Conservation (phyloP, 92 coral and sea anemone species). For the Porites lobata region DNA sequence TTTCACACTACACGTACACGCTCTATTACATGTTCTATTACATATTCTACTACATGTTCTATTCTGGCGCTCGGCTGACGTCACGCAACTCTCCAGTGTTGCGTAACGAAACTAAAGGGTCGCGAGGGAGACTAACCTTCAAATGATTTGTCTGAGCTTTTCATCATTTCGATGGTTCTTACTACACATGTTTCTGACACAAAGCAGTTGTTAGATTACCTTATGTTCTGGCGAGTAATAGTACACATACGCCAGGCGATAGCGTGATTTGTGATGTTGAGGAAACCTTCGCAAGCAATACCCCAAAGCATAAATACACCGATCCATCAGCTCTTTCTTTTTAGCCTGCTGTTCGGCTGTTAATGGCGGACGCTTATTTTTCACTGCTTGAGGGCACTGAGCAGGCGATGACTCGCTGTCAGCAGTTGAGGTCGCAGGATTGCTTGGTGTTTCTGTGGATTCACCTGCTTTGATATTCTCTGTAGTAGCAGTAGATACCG, state of each 20-base stretch:
- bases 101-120: no score
- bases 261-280: slow-evolving; percentile 98
- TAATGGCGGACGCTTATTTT: slow-evolving; percentile 40
- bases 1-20: not conserved
- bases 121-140: no score
- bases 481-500: slow-evolving; percentile 1
- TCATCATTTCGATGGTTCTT: no score
- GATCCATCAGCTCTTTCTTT: slow-evolving; percentile 81
- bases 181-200: not conserved
- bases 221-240: slow-evolving; percentile 80
- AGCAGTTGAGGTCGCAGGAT: not conserved
- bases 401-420: not conserved
- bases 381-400: slow-evolving; percentile 4
- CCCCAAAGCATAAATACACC: slow-evolving; percentile 85
- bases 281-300: slow-evolving; percentile 93
- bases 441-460: not conserved
- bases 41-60: no score
- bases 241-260: slow-evolving; percentile 92
- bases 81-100: no score
- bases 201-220: slow-evolving; percentile 58
- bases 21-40: no score
- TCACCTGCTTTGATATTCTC: slow-evolving; percentile 14
- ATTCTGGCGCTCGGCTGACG: no score
- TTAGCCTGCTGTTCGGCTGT: slow-evolving; percentile 70
- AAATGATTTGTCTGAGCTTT: no score